A percentile compares a stretch with the other conserved stretches of the same genome.
These are phyloP conservation scores for Fundulus diaphanus DNA, from an alignment of 2,797 vertebrate genomes.

Conservation along the genomic window DNA sequence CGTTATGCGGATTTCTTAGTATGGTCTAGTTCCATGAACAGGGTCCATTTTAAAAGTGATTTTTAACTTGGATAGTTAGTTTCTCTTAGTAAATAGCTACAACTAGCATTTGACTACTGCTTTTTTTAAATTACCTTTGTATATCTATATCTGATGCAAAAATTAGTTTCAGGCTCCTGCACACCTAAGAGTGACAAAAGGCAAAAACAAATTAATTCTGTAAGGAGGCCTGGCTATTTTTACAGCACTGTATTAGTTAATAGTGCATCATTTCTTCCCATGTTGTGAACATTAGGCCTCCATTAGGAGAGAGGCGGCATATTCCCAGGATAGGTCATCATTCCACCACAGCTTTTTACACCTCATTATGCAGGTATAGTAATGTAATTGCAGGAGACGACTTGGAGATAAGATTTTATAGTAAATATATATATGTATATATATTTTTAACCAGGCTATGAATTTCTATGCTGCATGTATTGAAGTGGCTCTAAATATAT, in stretches of 20 bases:
- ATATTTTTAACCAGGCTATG: neutral
- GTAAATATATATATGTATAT: too few species aligned
- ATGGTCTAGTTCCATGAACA: neutral
- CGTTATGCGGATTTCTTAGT: neutral
- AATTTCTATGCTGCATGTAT: neutral
- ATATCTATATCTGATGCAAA: neutral
- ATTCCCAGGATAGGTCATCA: neutral
- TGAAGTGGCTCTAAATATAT: neutral
- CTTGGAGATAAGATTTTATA: neutral
- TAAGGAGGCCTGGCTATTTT: neutral
- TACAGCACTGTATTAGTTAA: neutral
- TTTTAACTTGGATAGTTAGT: neutral
- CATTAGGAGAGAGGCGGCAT: neutral
- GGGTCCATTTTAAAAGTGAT: neutral
- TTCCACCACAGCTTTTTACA: neutral
- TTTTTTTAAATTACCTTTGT: neutral
- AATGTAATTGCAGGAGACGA: neutral
- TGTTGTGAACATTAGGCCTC: neutral
- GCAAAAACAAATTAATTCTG: neutral
- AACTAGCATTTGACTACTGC: neutral
- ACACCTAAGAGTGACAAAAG: neutral
- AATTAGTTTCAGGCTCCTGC: neutral
- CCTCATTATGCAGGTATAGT: conserved; percentile 3
- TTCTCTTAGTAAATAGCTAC: neutral
- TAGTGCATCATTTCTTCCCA: neutral